Evolutionary conservation across 2,113 vertebrate species (phyloP).

Genomic region (Urocitellus parryii): DNA sequence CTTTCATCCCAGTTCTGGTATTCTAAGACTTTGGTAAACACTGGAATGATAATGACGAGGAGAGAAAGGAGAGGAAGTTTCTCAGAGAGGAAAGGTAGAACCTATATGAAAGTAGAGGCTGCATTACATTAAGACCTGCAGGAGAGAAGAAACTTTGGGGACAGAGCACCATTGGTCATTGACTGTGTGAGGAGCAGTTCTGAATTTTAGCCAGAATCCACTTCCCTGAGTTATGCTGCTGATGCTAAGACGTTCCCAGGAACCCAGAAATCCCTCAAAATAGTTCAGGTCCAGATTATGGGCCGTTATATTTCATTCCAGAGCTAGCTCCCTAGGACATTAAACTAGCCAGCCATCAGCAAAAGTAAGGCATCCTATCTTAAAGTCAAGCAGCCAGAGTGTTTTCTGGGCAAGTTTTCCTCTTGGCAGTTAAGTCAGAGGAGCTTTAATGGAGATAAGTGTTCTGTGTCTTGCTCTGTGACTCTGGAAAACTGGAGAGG

Average conservation of each 20-base stretch:
- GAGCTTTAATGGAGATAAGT: neutral
- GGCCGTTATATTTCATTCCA: neutral
- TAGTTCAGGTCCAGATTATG: neutral
- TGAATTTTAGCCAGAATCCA: neutral
- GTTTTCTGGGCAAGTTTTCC: neutral
- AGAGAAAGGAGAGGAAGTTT: neutral
- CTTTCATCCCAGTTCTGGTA: neutral
- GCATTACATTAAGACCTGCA: no score
- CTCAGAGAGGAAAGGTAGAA: neutral
- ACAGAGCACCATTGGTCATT: neutral
- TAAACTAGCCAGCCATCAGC: neutral
- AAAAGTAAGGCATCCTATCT: neutral
- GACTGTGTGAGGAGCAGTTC: neutral
- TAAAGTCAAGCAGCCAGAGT: neutral
- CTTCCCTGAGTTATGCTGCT: neutral
- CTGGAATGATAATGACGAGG: neutral
- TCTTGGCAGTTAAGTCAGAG: neutral
- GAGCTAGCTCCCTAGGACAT: neutral
- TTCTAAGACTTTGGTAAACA: neutral
- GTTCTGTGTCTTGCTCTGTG: neutral
- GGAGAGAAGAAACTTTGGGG: no score
- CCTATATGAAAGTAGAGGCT: no score
- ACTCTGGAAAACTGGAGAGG: neutral
- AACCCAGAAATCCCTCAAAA: neutral
- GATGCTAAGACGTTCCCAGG: neutral